Evolutionary conservation across 1,140 invertebrate species (phyloP).

Genomic region (Drosophila lowei): DNA sequence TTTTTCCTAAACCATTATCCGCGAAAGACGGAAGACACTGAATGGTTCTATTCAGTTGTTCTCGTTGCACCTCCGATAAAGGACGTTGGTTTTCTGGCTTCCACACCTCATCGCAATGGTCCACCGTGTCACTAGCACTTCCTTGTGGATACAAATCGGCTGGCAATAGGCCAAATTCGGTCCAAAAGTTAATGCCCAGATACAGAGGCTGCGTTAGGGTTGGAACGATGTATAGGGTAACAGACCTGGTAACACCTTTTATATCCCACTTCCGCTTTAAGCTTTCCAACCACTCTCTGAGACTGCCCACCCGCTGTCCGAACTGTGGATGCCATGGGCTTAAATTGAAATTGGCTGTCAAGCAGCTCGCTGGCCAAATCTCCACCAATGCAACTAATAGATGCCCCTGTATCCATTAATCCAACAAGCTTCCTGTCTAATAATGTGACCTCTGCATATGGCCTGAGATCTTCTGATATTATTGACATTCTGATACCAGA

Average conservation of each 20-base stretch:
- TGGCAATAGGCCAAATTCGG: too few relatives aligned
- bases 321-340: too few relatives aligned
- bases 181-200: too few relatives aligned
- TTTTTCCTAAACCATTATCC: constrained; percentile 4
- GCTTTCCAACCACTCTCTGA: too few relatives aligned
- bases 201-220: too few relatives aligned
- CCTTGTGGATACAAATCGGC: too few relatives aligned
- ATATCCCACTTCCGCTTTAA: too few relatives aligned
- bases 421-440: background rate
- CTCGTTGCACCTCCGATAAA: background rate
- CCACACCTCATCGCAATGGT: background rate
- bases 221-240: too few relatives aligned
- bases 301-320: too few relatives aligned
- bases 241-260: too few relatives aligned
- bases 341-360: too few relatives aligned
- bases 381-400: background rate
- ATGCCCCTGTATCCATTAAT: constrained; percentile 8
- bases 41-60: background rate
- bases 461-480: background rate
- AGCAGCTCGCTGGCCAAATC: too few relatives aligned
- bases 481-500: background rate
- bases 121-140: background rate
- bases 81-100: background rate
- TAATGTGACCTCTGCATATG: background rate
- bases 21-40: background rate